phyloP scores from a whole-genome alignment of 2,113 vertebrate genomes.

The Donacobius atricapilla region DNA sequence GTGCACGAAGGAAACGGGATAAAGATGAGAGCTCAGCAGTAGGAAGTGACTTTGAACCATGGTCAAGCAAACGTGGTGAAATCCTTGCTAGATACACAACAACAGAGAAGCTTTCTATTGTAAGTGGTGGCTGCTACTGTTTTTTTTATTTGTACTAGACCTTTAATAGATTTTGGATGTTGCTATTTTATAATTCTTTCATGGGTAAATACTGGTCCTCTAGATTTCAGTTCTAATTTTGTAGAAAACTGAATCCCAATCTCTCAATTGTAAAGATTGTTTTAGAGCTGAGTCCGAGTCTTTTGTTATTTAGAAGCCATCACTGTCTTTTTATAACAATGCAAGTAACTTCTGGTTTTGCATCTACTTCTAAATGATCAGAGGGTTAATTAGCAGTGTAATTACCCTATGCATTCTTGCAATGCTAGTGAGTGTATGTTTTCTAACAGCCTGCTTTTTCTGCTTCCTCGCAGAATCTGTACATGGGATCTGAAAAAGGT shows the following conservation, averaged over 20 bases:
- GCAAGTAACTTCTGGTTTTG: background rate
- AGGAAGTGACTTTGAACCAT: conserved; percentile 90
- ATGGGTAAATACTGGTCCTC: background rate
- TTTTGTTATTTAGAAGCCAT: background rate
- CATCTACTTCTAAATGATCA: background rate
- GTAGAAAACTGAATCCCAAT: background rate
- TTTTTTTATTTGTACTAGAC: background rate
- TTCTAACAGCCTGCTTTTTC: conserved; percentile 6
- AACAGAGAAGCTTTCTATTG: conserved; percentile 94
- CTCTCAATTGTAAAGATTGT: background rate
- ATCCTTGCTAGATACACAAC: conserved; percentile 95
- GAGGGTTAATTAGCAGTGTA: background rate
- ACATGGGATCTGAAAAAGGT: conserved; percentile 94
- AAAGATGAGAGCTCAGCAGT: conserved; percentile 79
- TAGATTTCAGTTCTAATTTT: background rate
- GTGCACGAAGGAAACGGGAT: conserved; percentile 80
- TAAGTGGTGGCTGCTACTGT: conserved; percentile 67
- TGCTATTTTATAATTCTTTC: background rate
- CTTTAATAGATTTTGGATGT: background rate
- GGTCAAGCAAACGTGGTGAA: conserved; percentile 89
- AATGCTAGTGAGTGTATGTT: background rate
- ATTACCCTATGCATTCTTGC: background rate
- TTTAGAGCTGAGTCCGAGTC: background rate
- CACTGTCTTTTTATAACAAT: background rate
- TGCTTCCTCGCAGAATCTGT: conserved; percentile 83